Evolutionary conservation across 53 echinoderm and acorn worm genomes (phyloP), one percentile per base, ranked within the genome.

Genomic region (Astropecten irregularis): DNA sequence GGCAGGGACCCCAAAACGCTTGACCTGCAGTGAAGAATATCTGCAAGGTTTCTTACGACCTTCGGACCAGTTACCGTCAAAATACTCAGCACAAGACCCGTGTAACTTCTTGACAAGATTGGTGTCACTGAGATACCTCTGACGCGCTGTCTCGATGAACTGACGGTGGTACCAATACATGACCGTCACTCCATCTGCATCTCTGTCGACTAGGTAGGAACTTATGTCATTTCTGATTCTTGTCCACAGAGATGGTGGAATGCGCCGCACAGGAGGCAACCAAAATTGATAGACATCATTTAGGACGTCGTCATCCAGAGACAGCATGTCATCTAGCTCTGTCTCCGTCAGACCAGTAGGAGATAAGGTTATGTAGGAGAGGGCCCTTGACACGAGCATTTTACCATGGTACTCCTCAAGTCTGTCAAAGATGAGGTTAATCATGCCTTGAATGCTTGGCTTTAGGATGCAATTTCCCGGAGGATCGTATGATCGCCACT

Each of bases 251-350:
- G 81, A 81, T 47, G 87, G 87, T 2, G 87, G 87, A 16, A 87
- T 87, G 2, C 87, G 79, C 28, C 82, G 55, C 15, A 69, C 81
- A 3, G 87, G 87, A 37, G 87, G 87, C 47, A 82, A 16, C 87
- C 87, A 87, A 29, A 56, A 87, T 23, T 79, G 81, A 21, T 87
- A 87, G 28, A 87, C 87, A 36, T 87, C 87, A 37, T 87, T 79
- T 25, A 87, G 39, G n/a, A 87, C 87, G 32, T 87, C 87, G 31
- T 87, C 87, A 65, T 87, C 87, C 28, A 81, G 40, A 4, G 87
- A 87, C 8, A 87, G 58, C 13, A 87, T 40, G 37, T 87, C 87
- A 6, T 87, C 87, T 9, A 87, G 47, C 19, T 87, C 87, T 3
- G 82, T 58, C 69, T 87, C 87, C 62, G 87, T 81, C n/a, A 87